Base-by-base conservation (phyloP, 2,888 invertebrate species). In the Leptura quadrifasciata region DNA sequence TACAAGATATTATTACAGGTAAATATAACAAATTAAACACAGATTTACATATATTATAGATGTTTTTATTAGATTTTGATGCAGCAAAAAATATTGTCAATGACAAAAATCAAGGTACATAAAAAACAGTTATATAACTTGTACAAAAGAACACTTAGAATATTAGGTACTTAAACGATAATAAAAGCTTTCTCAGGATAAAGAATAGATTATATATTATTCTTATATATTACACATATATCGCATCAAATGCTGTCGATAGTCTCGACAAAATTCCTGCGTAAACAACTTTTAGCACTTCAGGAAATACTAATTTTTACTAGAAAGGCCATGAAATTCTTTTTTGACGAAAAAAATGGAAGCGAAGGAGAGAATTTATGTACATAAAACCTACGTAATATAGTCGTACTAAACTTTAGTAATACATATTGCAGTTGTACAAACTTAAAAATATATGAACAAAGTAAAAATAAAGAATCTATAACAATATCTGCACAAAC, bases 41-140 rank as follows among this genome's bases (percentile, higher is more conserved):
- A 18, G 9, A 0, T 12, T 63, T 60, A 20, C 60, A 63, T 17
- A 10, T 63, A 63, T 35, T 69, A 69, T 55, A 69, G 58, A 58
- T 18, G 39, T 63, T 77, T 80, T 82, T 82, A 82, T 81, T 82
- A 82, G 82, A 80, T 80, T 81, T 81, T 83, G 82, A 81, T 79
- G 82, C 82, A 84, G 80, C 80, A 79, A 81, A 81, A 81, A 31
- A 74, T 78, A 81, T 79, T 77, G 76, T 79, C 81, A 76, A 72
- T 75, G 81, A 85, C 82, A 85, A 84, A n/a, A 24, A 81, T 83
- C 81, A 84, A 84, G 84, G 85, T 85, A 85, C 84, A 84, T 84
- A 83, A 83, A 60, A 76, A 82, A 83, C 80, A 83, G 79, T 83
- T 81, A 83, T 76, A 80, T 83, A 82, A 84, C 79, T 80, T 84